Conservation (phyloP, 2,113 vertebrate genomes). For the Taurulus bubalis region DNA sequence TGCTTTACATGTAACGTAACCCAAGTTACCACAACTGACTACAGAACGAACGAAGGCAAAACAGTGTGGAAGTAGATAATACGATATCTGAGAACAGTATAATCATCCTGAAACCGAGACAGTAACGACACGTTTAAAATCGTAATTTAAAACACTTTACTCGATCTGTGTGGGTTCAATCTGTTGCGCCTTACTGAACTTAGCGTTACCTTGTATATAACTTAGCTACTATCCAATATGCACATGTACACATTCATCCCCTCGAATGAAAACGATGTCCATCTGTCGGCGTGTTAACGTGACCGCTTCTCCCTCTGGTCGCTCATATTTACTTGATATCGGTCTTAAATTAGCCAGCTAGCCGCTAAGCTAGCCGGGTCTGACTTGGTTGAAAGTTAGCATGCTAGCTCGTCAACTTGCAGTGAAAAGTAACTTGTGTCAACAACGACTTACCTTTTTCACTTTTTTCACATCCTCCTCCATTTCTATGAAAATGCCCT, state of each 20-base stretch:
- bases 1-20: not conserved
- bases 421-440: slow-evolving; percentile 28
- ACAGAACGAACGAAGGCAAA: not conserved
- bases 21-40: not conserved
- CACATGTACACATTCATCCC: not conserved
- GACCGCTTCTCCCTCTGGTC: not conserved
- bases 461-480: slow-evolving; percentile 95
- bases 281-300: not conserved
- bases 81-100: not conserved
- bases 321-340: slow-evolving; percentile 1
- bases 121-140: not conserved
- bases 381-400: slow-evolving; percentile 26
- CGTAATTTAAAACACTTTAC: not conserved
- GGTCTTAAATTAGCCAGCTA: slow-evolving; percentile 6
- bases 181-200: not conserved
- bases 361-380: slow-evolving; percentile 6
- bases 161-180: not conserved
- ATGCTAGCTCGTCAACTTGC: slow-evolving; percentile 40
- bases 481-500: slow-evolving; percentile 85
- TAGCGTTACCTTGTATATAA: not conserved
- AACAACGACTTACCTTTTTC: slow-evolving; percentile 87
- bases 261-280: fast-evolving
- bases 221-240: fast-evolving
- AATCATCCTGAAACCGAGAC: not conserved
- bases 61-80: not conserved